Conservation (phyloP, 2,888 invertebrate genomes). For the Microctonus brassicae region DNA sequence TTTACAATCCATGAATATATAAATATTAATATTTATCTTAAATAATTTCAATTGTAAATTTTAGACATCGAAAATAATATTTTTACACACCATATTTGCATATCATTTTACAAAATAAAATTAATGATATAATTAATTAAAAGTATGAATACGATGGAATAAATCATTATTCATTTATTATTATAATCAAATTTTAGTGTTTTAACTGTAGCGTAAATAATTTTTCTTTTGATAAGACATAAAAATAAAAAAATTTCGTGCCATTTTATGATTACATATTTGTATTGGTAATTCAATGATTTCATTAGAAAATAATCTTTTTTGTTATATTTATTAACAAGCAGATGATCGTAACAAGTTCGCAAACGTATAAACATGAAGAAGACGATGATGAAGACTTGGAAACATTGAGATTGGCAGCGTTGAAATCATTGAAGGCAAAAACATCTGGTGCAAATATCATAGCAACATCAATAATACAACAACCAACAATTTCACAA, state of each 20-base stretch:
- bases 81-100: neutral
- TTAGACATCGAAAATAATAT: neutral
- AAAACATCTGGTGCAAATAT: constrained; percentile 42
- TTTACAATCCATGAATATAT: neutral
- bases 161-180: neutral
- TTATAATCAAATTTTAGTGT: no score
- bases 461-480: constrained; percentile 42
- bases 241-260: no score
- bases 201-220: no score
- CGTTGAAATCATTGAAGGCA: constrained; percentile 68
- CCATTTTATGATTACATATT: no score
- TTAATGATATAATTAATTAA: neutral
- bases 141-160: neutral
- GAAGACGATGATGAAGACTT: constrained; percentile 73
- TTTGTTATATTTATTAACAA: no score
- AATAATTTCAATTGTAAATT: neutral
- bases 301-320: no score
- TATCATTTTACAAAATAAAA: neutral
- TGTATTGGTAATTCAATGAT: no score
- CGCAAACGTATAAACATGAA: constrained; percentile 53
- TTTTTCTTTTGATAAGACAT: no score
- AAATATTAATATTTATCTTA: neutral
- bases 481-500: constrained; percentile 16
- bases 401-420: constrained; percentile 71
- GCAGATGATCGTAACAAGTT: constrained; percentile 52